phyloP scores from a whole-genome alignment of 2,113 vertebrate genomes.

The Clarias magur region DNA sequence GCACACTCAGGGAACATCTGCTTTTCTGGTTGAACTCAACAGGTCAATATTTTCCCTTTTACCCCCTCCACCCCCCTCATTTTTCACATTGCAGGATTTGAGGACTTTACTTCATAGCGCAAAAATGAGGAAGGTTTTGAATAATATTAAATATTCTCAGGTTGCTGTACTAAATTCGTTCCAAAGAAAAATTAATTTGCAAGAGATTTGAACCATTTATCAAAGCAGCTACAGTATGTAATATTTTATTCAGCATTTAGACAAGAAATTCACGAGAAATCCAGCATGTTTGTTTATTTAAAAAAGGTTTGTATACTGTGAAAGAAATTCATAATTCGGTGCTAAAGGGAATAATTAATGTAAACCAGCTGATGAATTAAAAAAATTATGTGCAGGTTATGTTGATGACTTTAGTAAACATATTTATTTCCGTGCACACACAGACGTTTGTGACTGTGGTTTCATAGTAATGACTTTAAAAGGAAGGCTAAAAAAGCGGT shows the following conservation, averaged over 20 bases:
- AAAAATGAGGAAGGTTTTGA: neutral
- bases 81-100: constrained; percentile 1
- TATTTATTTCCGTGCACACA: neutral
- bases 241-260: neutral
- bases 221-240: neutral
- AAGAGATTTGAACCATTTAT: neutral
- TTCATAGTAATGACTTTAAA: neutral
- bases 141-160: neutral
- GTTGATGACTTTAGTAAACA: neutral
- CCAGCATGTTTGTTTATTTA: too few relatives aligned
- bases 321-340: neutral
- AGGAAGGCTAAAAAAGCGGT: neutral
- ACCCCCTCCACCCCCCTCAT: neutral
- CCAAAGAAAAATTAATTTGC: neutral
- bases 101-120: neutral
- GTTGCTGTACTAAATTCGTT: neutral
- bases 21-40: constrained; percentile 22
- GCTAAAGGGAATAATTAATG: neutral
- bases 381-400: neutral
- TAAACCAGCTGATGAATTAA: neutral
- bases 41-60: constrained; percentile 8
- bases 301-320: neutral
- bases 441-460: neutral
- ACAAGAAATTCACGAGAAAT: neutral
- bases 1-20: constrained; percentile 1